Conservation (phyloP, 2,888 invertebrate genomes). For the Scotopteryx bipunctaria region DNA sequence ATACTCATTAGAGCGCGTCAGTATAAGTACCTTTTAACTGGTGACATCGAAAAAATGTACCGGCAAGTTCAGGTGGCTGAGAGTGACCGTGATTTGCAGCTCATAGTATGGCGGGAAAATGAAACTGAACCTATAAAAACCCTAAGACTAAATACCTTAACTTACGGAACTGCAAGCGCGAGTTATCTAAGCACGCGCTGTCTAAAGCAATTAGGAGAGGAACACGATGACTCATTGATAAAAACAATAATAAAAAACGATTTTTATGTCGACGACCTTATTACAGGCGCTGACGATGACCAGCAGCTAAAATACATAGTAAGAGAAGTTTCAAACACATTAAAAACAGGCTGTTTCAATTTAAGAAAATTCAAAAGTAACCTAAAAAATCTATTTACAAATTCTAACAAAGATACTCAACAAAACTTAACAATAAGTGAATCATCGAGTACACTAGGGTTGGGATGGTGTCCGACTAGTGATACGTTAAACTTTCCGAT, state of each 20-base stretch:
- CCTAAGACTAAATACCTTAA: slow-evolving; percentile 43
- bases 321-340: slow-evolving; percentile 13
- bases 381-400: slow-evolving; percentile 5
- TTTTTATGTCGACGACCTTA: slow-evolving; percentile 40
- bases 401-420: slow-evolving; percentile 12
- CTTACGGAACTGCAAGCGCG: slow-evolving; percentile 46
- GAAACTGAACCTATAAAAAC: slow-evolving; percentile 27
- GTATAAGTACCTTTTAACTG: slow-evolving; percentile 36
- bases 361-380: slow-evolving; percentile 14
- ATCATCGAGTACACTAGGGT: slow-evolving; percentile 33
- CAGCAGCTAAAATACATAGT: slow-evolving; percentile 20
- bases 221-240: slow-evolving; percentile 30
- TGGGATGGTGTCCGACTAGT: slow-evolving; percentile 30
- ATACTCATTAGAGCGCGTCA: slow-evolving; percentile 18
- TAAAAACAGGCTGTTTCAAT: slow-evolving; percentile 30
- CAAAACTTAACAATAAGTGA: slow-evolving; percentile 35
- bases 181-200: slow-evolving; percentile 38
- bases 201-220: slow-evolving; percentile 40
- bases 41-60: slow-evolving; percentile 41
- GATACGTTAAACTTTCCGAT: slow-evolving; percentile 35
- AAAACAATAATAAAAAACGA: slow-evolving; percentile 40
- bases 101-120: slow-evolving; percentile 37
- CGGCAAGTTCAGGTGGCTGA: slow-evolving; percentile 23
- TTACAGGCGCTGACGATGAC: slow-evolving; percentile 30
- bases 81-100: slow-evolving; percentile 22